Evolutionary conservation across 2,113 vertebrate genomes (phyloP), one percentile per base, ranked within the genome.

Genomic region (Mobula birostris): DNA sequence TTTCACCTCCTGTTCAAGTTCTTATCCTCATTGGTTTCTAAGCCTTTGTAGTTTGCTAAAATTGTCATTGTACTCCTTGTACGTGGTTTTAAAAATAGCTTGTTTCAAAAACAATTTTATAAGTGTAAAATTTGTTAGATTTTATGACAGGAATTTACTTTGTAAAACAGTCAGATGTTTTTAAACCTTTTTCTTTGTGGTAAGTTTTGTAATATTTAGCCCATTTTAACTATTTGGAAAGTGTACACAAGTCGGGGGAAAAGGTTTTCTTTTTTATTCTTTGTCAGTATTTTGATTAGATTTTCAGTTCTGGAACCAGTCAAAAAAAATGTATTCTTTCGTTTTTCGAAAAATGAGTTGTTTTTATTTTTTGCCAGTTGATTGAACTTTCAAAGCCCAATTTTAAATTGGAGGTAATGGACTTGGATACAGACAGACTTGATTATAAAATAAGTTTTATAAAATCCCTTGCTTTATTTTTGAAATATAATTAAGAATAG

Each of bases 141-240:
- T 90, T 90, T 68, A 66, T 90, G 61, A 90, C 14, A 32, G 61
- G 61, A 66, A 90, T 90, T 36, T 66, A 66, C 29, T 90, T 90
- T 90, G n/a, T 90, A 66, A 63, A 88, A 63, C 58, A 90, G 29
- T 32, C 58, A 36, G 63, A 88, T 17, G 1, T 24, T 56, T 83
- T 58, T 1, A 21, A 21, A 21, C 17, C 24, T n/a, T 88, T 66
- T 66, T 32, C 85, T 66, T 29, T 32, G 66, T 90, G 11, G 63
- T 90, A 61, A 19, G 66, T 68, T 32, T 90, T 90, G 85, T 90
- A 90, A 66, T 90, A 61, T 61, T 66, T 66, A 56, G 27, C 56
- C 83, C 83, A 87, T 61, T 87, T 66, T 29, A 27, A 90, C 36
- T 90, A 17, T 90, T 90, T 90, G 61, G 61, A 90, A 27, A 90